A percentile compares a stretch with the other conserved stretches of the same genome.
These are phyloP conservation scores for Berghia stephanieae DNA, from an alignment of 1,140 invertebrate genomes.

Conservation along the genomic window DNA sequence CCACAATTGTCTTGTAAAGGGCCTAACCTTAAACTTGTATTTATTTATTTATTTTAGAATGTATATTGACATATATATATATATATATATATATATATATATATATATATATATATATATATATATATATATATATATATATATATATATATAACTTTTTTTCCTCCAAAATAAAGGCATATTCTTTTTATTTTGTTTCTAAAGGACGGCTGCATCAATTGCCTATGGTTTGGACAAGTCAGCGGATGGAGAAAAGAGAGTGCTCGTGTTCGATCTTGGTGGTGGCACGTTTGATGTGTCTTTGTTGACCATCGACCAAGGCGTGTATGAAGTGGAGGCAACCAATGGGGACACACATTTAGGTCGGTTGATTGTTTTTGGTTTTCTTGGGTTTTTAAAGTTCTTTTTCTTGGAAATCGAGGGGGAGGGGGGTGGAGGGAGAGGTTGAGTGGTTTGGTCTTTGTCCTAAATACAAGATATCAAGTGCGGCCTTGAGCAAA, in stretches of 20 bases:
- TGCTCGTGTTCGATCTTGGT: conserved; percentile 98
- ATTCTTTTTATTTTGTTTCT: not conserved
- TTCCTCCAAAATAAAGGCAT: too few species aligned
- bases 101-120: too few species aligned
- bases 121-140: not conserved
- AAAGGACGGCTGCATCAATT: conserved; percentile 93
- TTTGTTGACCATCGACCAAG: conserved; percentile 97
- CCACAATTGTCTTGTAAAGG: too few species aligned
- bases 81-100: too few species aligned
- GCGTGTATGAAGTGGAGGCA: conserved; percentile 87
- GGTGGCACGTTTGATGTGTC: conserved; percentile 99
- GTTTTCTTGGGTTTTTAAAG: not conserved
- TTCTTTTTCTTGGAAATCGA: not conserved
- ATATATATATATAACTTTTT: not conserved
- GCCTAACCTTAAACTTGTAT: too few species aligned
- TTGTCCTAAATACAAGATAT: too few species aligned
- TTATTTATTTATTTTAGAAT: too few species aligned
- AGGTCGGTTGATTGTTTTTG: too few species aligned
- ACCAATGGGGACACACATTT: conserved; percentile 99
- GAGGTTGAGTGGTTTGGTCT: too few species aligned
- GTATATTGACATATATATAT: too few species aligned
- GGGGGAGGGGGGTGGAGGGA: not conserved
- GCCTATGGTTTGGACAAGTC: conserved; percentile 99
- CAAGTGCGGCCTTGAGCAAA: too few species aligned
- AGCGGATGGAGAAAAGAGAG: conserved; percentile 94